Conservation (phyloP, 2,888 invertebrate genomes). For the Stratiomys singularior region DNA sequence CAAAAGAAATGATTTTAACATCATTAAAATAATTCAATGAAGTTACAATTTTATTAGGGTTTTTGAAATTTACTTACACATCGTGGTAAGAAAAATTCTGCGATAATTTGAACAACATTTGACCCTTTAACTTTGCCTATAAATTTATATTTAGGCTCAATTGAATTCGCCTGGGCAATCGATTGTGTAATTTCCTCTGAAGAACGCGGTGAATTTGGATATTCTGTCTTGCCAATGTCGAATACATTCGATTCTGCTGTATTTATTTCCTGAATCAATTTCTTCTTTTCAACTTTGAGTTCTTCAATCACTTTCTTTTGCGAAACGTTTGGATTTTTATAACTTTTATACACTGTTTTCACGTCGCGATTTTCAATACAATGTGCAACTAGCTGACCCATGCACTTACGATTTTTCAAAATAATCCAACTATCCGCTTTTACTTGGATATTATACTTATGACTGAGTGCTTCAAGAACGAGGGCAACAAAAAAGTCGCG, state of each 20-base stretch:
- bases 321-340: constrained; percentile 51
- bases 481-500: constrained; percentile 83
- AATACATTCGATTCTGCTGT: constrained; percentile 54
- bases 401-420: constrained; percentile 77
- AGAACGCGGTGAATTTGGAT: constrained; percentile 28
- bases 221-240: background rate
- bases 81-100: constrained; percentile 64
- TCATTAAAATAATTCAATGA: background rate
- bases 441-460: constrained; percentile 80
- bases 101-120: constrained; percentile 59
- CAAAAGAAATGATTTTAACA: too few relatives aligned
- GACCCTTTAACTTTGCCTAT: constrained; percentile 68
- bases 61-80: constrained; percentile 60
- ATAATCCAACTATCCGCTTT: constrained; percentile 74
- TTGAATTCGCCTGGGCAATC: constrained; percentile 58
- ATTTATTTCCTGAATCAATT: constrained; percentile 73
- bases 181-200: constrained; percentile 55
- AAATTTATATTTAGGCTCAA: constrained; percentile 70
- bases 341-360: constrained; percentile 64
- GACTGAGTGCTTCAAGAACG: constrained; percentile 80
- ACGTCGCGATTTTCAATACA: constrained; percentile 78
- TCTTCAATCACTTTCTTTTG: constrained; percentile 55
- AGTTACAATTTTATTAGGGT: too few relatives aligned
- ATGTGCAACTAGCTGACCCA: constrained; percentile 79
- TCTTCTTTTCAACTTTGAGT: constrained; percentile 47